A percentile compares a stretch with the other conserved stretches of the same genome.
phyloP scores from a whole-genome alignment of 1,140 invertebrate genomes.

The Penaeus japonicus region DNA sequence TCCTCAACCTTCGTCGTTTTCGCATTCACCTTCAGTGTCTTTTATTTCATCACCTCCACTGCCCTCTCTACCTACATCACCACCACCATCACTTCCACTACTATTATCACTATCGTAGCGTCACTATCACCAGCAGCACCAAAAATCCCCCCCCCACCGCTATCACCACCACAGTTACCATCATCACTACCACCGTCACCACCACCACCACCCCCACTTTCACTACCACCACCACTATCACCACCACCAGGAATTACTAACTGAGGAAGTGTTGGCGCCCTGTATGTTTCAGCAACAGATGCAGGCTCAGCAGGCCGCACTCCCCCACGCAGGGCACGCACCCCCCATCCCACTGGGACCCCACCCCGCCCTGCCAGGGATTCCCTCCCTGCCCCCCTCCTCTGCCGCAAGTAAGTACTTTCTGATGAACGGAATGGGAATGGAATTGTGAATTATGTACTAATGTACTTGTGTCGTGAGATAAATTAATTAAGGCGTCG shows the following conservation, averaged over 20 bases:
- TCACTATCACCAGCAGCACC: too few relatives aligned
- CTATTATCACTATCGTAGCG: neutral
- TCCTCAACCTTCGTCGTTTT: too few relatives aligned
- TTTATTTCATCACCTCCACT: neutral
- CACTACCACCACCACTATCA: neutral
- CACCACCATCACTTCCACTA: neutral
- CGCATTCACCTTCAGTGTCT: neutral
- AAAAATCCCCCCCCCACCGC: too few relatives aligned
- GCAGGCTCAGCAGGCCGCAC: conserved; percentile 79
- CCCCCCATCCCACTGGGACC: conserved; percentile 75
- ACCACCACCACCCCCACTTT: neutral
- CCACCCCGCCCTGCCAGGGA: conserved; percentile 72
- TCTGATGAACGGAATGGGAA: too few relatives aligned
- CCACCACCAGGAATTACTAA: conserved; percentile 18
- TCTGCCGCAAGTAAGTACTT: conserved; percentile 60
- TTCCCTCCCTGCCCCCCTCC: conserved; percentile 69
- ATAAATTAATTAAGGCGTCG: too few relatives aligned
- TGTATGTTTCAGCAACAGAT: conserved; percentile 77
- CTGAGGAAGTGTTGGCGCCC: neutral
- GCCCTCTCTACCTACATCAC: neutral
- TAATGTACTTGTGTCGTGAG: too few relatives aligned
- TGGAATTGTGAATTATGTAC: too few relatives aligned
- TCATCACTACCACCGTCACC: neutral
- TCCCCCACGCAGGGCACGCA: conserved; percentile 75
- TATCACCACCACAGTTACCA: neutral